phyloP scores from a whole-genome alignment of 2,888 invertebrate genomes.

The Palloptera scutellata region DNA sequence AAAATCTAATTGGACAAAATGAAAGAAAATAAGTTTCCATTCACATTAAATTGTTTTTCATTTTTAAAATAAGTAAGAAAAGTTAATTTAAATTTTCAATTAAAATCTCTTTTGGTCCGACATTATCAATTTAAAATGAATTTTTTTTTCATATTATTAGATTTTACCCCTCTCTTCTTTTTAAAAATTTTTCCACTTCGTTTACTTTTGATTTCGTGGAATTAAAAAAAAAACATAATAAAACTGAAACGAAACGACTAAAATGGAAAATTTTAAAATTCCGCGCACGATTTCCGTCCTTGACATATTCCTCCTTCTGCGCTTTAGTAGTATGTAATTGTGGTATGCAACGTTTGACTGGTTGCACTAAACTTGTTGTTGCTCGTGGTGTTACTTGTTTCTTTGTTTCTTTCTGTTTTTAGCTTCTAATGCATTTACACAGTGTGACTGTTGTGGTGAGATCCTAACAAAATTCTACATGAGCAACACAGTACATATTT shows the following conservation, averaged over 20 bases:
- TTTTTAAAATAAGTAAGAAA: too few species aligned
- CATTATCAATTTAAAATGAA: too few species aligned
- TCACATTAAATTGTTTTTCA: too few species aligned
- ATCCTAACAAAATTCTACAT: slow-evolving; percentile 19
- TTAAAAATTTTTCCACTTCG: not conserved
- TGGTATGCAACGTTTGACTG: not conserved
- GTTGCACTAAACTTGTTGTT: slow-evolving; percentile 8
- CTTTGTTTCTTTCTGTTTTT: not conserved
- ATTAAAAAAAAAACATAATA: not conserved
- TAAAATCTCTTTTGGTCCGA: too few species aligned
- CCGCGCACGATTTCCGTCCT: slow-evolving; percentile 34
- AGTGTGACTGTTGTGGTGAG: slow-evolving; percentile 29
- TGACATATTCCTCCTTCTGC: slow-evolving; percentile 32
- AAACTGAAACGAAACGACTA: not conserved
- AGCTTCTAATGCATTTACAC: slow-evolving; percentile 2
- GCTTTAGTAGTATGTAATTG: not conserved
- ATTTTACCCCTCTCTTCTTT: not conserved
- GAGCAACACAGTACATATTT: too few species aligned
- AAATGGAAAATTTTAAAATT: slow-evolving; percentile 22
- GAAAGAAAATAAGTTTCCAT: too few species aligned
- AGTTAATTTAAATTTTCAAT: too few species aligned
- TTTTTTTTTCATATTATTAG: not conserved
- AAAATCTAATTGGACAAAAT: too few species aligned
- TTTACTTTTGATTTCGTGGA: not conserved
- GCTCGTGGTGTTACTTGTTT: not conserved